phyloP scores from a whole-genome alignment of 2,113 vertebrate genomes.

The Neolamprologus toae region DNA sequence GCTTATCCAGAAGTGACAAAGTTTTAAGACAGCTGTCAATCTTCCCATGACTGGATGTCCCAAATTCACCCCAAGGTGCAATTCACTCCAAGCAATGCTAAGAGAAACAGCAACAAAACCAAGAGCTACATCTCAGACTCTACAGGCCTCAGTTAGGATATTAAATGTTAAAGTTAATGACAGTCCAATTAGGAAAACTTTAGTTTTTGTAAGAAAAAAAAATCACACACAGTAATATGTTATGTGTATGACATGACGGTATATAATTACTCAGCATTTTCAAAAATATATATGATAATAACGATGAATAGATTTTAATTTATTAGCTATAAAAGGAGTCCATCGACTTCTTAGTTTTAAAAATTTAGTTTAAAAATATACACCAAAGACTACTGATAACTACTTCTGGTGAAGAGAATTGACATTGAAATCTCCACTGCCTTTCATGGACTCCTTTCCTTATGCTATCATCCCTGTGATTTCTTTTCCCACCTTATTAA shows the following conservation, averaged over 20 bases:
- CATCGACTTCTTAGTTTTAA: neutral
- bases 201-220: neutral
- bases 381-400: neutral
- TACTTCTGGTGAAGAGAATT: neutral
- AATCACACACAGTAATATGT: neutral
- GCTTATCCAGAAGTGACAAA: neutral
- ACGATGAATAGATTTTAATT: rapidly evolving
- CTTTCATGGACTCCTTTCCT: neutral
- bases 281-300: neutral
- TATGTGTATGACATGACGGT: neutral
- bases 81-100: neutral
- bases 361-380: neutral
- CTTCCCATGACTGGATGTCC: neutral
- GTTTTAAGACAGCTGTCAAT: neutral
- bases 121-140: neutral
- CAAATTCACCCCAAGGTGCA: neutral
- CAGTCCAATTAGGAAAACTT: neutral
- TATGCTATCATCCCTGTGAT: neutral
- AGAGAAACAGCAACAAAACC: neutral
- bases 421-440: neutral
- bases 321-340: neutral
- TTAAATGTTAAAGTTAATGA: neutral
- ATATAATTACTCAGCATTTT: neutral
- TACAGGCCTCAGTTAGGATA: neutral
- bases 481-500: neutral